phyloP scores from a whole-genome alignment of 2,888 invertebrate genomes.

The Spisula solida region DNA sequence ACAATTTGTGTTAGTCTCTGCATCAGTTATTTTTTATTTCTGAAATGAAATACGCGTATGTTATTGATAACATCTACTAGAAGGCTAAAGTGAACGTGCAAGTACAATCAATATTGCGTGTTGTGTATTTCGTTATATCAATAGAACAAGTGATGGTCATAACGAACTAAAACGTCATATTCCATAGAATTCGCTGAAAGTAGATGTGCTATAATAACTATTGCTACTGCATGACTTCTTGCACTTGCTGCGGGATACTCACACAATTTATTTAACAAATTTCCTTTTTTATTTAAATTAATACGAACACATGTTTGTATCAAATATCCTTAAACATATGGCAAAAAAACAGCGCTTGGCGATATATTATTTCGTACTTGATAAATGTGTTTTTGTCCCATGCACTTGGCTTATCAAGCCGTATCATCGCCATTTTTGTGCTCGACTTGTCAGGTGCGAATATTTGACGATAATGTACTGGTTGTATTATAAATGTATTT shows the following conservation, averaged over 20 bases:
- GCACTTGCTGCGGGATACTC: neutral
- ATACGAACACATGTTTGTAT: neutral
- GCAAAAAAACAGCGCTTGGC: slow-evolving; percentile 12
- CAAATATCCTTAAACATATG: neutral
- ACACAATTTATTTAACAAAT: neutral
- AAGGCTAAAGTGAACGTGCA: too few relatives aligned
- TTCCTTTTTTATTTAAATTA: neutral
- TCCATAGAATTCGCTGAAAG: too few relatives aligned
- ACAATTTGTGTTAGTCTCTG: too few relatives aligned
- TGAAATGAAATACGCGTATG: too few relatives aligned
- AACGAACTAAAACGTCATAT: too few relatives aligned
- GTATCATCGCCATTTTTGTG: slow-evolving; percentile 41
- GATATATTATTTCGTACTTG: slow-evolving; percentile 40
- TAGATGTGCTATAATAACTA: too few relatives aligned
- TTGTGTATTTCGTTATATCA: too few relatives aligned
- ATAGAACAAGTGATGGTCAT: too few relatives aligned
- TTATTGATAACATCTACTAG: too few relatives aligned
- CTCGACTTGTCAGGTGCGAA: slow-evolving; percentile 41
- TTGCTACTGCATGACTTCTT: too few relatives aligned
- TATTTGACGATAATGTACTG: slow-evolving; percentile 30
- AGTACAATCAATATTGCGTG: too few relatives aligned
- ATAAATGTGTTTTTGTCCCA: slow-evolving; percentile 46
- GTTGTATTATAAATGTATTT: slow-evolving; percentile 39
- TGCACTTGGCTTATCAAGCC: slow-evolving; percentile 35
- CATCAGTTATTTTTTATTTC: too few relatives aligned